Evolutionary conservation across 2,888 invertebrate genomes (phyloP).

Genomic region (Acanthosepion pharaonis): DNA sequence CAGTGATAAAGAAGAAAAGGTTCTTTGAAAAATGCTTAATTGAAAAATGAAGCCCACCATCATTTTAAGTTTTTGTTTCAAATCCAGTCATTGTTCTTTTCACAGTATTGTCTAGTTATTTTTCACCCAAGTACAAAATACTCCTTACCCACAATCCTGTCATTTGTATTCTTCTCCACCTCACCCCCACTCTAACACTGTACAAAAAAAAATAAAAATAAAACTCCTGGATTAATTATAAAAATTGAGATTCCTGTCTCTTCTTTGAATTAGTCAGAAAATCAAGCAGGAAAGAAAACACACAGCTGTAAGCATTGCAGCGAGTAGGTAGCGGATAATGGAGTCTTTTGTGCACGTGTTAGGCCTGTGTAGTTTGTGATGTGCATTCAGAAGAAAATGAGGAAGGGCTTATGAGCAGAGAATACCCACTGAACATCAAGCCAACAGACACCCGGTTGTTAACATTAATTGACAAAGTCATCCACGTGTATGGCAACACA

Average conservation of each 20-base stretch:
- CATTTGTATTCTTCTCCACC: neutral
- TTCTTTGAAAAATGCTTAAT: neutral
- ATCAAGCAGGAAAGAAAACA: neutral
- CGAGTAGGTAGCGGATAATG: neutral
- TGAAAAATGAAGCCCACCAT: neutral
- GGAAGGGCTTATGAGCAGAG: neutral
- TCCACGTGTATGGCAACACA: neutral
- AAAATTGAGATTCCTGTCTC: neutral
- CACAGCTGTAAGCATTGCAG: neutral
- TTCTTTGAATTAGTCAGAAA: neutral
- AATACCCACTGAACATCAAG: neutral
- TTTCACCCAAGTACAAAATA: neutral
- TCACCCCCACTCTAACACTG: neutral
- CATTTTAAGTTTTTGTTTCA: neutral
- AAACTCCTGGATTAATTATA: too few species aligned
- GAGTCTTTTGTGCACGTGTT: neutral
- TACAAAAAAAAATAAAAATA: neutral
- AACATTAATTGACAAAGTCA: slow-evolving; percentile 4
- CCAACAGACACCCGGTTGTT: neutral
- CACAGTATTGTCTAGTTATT: slow-evolving; percentile 1
- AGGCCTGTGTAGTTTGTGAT: neutral
- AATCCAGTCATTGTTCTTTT: neutral
- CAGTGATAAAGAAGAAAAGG: neutral
- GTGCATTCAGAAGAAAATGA: neutral
- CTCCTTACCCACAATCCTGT: neutral